Base-by-base conservation (phyloP, 1,140 invertebrate species). In the Panagrolaimus sp. region DNA sequence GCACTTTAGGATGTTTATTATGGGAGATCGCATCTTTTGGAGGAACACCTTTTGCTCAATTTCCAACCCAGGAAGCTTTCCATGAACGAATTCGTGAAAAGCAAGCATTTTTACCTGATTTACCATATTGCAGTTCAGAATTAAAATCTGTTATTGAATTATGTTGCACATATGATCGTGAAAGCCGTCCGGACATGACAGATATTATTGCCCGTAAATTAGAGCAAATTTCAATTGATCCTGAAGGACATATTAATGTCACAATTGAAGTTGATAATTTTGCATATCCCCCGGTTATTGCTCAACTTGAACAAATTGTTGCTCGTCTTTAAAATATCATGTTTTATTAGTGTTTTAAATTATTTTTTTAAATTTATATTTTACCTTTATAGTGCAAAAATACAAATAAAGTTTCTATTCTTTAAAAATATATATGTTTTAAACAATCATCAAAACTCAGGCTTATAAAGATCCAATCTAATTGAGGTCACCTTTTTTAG, bases 21-120 rank as follows among this genome's bases (percentile, higher is more conserved):
- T 57, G 51, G 51, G 51, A 57, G 8, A 57, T 57, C 1, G 27
- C 27, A 27, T 5, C 51, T 20, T 27, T 57, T 57, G 51, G 51
- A n/a, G 51, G 51, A 5, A 57, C 51, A 25, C 51, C 51, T 13
- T 57, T n/a, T 57, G 51, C 51, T 2, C 51, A 57, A 5, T 57
- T 25, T 8, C 16, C 51, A 9, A n/a, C 51, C n/a, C 51, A 57
- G 27, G 51, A 57, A 57, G 51, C 51, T n/a, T 57, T 57, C 27
- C 51, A 25, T 9, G 20, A 20, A 25, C n/a, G 51, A 16, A 57
- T 57, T 20, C 51, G 51, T 13, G 51, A 57, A 57, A 57, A 57
- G 27, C 51, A 27, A 25, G 51, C 51, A 25, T 25, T 25, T 11
- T 23, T 57, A 23, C 27, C 27, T 5, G 20, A 20, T 9, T 57